Evolutionary conservation across 2,888 invertebrate genomes (phyloP).

Genomic region (Chloromyia formosa): DNA sequence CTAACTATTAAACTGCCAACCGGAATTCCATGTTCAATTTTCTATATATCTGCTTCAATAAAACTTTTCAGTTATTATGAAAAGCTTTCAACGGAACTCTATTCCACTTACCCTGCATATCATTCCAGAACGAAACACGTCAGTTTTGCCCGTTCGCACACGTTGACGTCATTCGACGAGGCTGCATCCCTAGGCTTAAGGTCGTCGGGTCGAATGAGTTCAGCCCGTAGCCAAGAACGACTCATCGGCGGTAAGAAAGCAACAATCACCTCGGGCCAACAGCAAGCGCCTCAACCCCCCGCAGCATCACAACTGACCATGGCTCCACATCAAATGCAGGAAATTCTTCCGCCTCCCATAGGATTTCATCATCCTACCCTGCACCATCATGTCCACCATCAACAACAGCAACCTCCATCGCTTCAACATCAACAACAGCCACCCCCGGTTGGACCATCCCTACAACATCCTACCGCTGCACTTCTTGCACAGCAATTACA

Average conservation of each 20-base stretch:
- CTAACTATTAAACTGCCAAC: too few relatives aligned
- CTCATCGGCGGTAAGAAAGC: slow-evolving; percentile 78
- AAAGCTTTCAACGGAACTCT: too few relatives aligned
- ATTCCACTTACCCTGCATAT: too few relatives aligned
- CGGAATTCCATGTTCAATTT: too few relatives aligned
- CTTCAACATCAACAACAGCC: slow-evolving; percentile 17
- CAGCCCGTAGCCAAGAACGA: slow-evolving; percentile 73
- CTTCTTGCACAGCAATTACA: slow-evolving; percentile 51
- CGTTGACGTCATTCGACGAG: slow-evolving; percentile 84
- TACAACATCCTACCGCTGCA: slow-evolving; percentile 15
- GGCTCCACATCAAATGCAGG: slow-evolving; percentile 28
- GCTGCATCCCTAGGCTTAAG: slow-evolving; percentile 67
- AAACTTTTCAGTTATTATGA: too few relatives aligned
- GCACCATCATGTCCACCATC: slow-evolving; percentile 49
- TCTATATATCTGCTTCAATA: too few relatives aligned
- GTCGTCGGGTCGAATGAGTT: slow-evolving; percentile 63
- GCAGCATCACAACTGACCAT: slow-evolving; percentile 11
- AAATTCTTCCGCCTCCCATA: slow-evolving; percentile 30
- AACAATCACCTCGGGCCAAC: slow-evolving; percentile 58
- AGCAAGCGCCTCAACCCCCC: background rate
- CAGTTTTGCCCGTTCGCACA: slow-evolving; percentile 88
- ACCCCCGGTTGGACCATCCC: background rate
- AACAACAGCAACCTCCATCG: background rate
- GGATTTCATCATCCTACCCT: slow-evolving; percentile 49
- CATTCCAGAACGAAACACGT: slow-evolving; percentile 84